phyloP scores from a whole-genome alignment of 2,113 vertebrate genomes.

The Elaphurus davidianus region DNA sequence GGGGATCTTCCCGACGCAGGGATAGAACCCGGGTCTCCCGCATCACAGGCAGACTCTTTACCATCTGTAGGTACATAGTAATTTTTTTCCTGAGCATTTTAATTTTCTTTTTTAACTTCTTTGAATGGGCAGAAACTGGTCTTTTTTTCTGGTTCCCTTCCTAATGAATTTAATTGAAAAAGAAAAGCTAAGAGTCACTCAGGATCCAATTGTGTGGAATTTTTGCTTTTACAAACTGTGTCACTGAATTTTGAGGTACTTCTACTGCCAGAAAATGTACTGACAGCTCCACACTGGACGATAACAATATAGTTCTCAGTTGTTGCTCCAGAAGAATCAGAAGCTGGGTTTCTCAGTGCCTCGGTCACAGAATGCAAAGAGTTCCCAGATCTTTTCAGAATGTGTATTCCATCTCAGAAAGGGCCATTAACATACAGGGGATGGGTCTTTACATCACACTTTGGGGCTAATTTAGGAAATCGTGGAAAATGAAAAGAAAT shows the following conservation, averaged over 20 bases:
- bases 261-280: not conserved
- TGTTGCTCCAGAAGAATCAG: not conserved
- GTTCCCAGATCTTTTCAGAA: not conserved
- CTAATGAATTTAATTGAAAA: not conserved
- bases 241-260: not conserved
- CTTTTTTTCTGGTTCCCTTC: not conserved
- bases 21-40: fast-evolving
- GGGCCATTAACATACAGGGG: not conserved
- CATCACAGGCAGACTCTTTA: not conserved
- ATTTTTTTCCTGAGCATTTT: not conserved
- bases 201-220: not conserved
- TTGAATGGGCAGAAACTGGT: not conserved
- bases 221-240: not conserved
- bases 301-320: not conserved
- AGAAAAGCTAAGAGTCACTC: not conserved
- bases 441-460: not conserved
- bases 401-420: not conserved
- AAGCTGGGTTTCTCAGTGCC: not conserved
- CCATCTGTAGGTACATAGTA: not conserved
- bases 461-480: not conserved
- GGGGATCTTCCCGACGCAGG: not conserved
- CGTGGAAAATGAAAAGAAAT: not conserved
- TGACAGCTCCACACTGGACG: not conserved
- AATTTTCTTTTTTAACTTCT: not conserved
- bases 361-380: not conserved